A percentile compares a stretch with the other conserved stretches of the same genome.
phyloP scores from a whole-genome alignment of 23 tunicate species.

The Pegea sp. region DNA sequence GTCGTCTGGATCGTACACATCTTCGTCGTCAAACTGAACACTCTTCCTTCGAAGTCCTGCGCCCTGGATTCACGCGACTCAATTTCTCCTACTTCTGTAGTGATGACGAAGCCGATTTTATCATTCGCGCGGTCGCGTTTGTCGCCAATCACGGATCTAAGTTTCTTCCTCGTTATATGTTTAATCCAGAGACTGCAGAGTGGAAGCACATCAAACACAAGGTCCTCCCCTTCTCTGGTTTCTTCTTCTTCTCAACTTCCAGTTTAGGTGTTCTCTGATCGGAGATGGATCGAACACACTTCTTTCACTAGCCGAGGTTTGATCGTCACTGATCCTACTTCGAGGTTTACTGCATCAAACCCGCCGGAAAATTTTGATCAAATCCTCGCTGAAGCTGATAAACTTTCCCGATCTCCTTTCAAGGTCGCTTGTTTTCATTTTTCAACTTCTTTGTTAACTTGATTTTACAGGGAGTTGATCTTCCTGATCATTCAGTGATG shows the following conservation, averaged over 20 bases:
- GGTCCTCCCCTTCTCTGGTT: conserved; percentile 2
- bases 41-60: conserved; percentile 44
- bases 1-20: conserved; percentile 49
- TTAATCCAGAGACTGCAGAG: conserved; percentile 77
- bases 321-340: conserved; percentile 3
- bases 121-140: conserved; percentile 60
- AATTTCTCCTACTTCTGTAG: conserved; percentile 59
- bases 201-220: conserved; percentile 72
- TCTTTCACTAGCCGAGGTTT: conserved; percentile 24
- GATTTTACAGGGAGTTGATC: conserved; percentile 8
- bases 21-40: conserved; percentile 43
- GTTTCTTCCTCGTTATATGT: conserved; percentile 65
- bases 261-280: conserved; percentile 26
- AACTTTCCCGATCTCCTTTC: conserved; percentile 11
- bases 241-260: not conserved
- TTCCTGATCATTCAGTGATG: conserved; percentile 25
- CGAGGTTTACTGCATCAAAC: not conserved
- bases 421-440: conserved; percentile 3
- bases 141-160: conserved; percentile 70
- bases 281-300: conserved; percentile 77
- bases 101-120: conserved; percentile 28
- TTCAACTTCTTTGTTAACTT: not conserved
- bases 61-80: conserved; percentile 87
- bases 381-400: conserved; percentile 22
- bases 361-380: conserved; percentile 8